phyloP scores from a whole-genome alignment of 2,113 vertebrate genomes.

The Sapayoa aenigma region DNA sequence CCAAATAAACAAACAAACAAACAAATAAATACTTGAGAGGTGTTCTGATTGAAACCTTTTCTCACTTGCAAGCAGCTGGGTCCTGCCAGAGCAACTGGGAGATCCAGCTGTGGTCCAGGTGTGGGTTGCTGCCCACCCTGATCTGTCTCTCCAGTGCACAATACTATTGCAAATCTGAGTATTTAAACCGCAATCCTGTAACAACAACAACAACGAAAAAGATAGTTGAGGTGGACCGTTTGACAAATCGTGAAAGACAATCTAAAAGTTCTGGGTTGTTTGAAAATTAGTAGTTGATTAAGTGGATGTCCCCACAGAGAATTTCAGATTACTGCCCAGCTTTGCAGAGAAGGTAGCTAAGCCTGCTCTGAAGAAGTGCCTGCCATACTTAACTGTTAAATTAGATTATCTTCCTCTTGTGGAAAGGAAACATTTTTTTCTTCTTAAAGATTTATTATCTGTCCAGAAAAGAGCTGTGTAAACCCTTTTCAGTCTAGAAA shows the following conservation, averaged over 20 bases:
- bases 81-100: neutral
- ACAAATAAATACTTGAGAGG: neutral
- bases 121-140: neutral
- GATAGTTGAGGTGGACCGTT: neutral
- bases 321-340: neutral
- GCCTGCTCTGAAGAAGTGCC: neutral
- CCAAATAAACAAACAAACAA: neutral
- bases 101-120: neutral
- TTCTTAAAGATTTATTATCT: neutral
- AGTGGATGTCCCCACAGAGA: neutral
- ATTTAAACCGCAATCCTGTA: neutral
- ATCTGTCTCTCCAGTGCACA: neutral
- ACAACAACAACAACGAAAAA: neutral
- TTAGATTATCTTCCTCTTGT: neutral
- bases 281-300: neutral
- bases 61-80: neutral
- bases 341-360: neutral
- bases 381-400: neutral
- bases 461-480: neutral
- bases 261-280: neutral
- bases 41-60: neutral
- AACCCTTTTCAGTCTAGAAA: neutral
- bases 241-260: neutral
- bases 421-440: neutral
- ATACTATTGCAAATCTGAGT: neutral